Percentiles rank a stretch among this genome's conserved stretches.
phyloP scores from a whole-genome alignment of 2,888 invertebrate species.

The Nebria salina region DNA sequence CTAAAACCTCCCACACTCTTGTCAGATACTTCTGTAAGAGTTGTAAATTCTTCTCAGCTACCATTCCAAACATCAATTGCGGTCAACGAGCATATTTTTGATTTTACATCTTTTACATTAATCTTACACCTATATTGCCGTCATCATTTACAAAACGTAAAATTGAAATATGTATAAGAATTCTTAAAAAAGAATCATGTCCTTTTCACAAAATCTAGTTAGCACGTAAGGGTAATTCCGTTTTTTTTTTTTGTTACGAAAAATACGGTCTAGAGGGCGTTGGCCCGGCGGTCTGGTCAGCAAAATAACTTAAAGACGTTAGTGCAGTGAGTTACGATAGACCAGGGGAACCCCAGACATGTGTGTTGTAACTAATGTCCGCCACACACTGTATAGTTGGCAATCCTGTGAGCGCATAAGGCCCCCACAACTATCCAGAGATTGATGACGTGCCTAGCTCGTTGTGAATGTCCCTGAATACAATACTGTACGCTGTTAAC shows the following conservation, averaged over 20 bases:
- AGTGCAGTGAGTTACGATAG: slow-evolving; percentile 41
- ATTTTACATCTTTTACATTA: too few relatives aligned
- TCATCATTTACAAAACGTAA: too few relatives aligned
- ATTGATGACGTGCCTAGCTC: slow-evolving; percentile 32
- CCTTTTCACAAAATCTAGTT: neutral
- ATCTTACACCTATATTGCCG: too few relatives aligned
- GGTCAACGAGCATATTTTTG: too few relatives aligned
- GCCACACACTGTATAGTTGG: slow-evolving; percentile 23
- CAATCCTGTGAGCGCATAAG: slow-evolving; percentile 23
- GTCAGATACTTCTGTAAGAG: neutral
- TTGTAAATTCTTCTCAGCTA: neutral
- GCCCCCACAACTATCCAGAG: slow-evolving; percentile 22
- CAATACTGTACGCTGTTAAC: slow-evolving; percentile 25
- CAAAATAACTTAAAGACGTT: slow-evolving; percentile 46
- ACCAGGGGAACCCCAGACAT: slow-evolving; percentile 20
- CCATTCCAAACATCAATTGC: too few relatives aligned
- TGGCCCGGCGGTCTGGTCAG: slow-evolving; percentile 32
- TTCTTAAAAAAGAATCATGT: too few relatives aligned
- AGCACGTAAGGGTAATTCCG: neutral
- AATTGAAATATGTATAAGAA: too few relatives aligned
- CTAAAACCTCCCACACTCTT: neutral
- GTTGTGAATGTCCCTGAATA: slow-evolving; percentile 35
- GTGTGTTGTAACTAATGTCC: slow-evolving; percentile 37
- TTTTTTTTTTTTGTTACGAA: neutral
- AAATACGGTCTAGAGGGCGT: neutral